Base-by-base conservation (phyloP, 1,140 invertebrate genomes). In the Eueides isabella region DNA sequence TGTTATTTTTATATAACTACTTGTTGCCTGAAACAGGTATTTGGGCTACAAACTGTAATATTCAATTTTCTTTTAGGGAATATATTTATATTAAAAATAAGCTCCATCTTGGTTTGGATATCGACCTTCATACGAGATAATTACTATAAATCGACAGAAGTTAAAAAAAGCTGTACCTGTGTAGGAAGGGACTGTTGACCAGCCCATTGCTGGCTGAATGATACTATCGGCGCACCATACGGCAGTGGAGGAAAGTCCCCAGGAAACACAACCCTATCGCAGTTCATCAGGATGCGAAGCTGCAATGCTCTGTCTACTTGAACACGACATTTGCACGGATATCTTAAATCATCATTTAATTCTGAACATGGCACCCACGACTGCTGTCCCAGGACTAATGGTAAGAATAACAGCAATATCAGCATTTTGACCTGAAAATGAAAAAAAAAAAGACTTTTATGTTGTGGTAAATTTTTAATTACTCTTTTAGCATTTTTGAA, bases 141-240 rank as follows among this genome's bases (percentile, higher is more conserved):
- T 7, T 38, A 38, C 14, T 38, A 14, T 38, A 4, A 12, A 38
- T 16, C 12, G 35, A 4, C 12, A 38, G 5, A 65, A 65, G 11
- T 16, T 16, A 16, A 28, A 2, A 29, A 28, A 9, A 61, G 33
- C 62, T 31, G 80, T 82, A 96, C 95, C 91, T 97, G 96, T 61
- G 96, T 95, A 2, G 97, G 97, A 62, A 98, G 89, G 61, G 94
- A 95, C 83, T 98, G 97, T 79, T 97, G 95, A 0, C 97, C 97
- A 61, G 96, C 95, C 82, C 95, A 94, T 63, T 95, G 94, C 84
- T 98, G 97, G 66, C 95, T 96, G 85, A 97, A 97, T 2, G 95
- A 94, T 14, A 96, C 94, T 55, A 98, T 95, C 9, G 96, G 96
- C 14, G 96, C 96, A 16, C 96, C 96, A 80, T 95, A 96, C 0